Evolutionary conservation across 2,888 invertebrate species (phyloP), one percentile per base, ranked within the genome.

Genomic region (Palloptera scutellata): DNA sequence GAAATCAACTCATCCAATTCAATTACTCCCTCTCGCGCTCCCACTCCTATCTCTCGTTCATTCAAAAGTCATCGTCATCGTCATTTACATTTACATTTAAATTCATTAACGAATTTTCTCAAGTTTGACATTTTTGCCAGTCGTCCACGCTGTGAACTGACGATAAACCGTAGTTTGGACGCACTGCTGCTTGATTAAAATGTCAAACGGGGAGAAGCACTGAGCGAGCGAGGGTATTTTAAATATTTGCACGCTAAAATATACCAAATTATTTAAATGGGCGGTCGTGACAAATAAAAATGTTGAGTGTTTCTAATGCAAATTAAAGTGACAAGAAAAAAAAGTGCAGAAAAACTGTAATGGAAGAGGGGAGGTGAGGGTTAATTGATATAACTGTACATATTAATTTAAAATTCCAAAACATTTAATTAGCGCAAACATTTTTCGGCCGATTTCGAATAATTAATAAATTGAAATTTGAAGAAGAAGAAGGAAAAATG

Each of bases 211-310:
- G 17, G 6, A 58, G 13, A n/a, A n/a, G n/a, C n/a, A n/a, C n/a
- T n/a, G n/a, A n/a, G n/a, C n/a, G n/a, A 42, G 15, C n/a, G 41
- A 15, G 15, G 13, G 41, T 15, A 65, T 45, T 65, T 60, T 12
- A 65, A 65, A 55, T 65, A 60, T 57, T 64, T 64, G 20, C 55
- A 12, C 20, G 48, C 60, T 43, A 60, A 54, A 65, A 57, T 65
- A 60, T 55, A 55, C n/a, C 11, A 57, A 64, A 57, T 64, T 62
- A 42, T 41, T 48, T 57, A 48, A 57, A 64, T 30, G 43, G 64
- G 41, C 17, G 61, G 61, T 61, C 41, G 40, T 59, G 59, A 43
- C 59, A 54, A 52, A 19, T 10, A 13, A 52, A n/a, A 13, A 52
- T 17, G 12, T 52, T 52, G 15, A 52, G 15, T n/a, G 52, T 17